Evolutionary conservation across 2,888 invertebrate species (phyloP).

Genomic region (Ephialtes manifestator): DNA sequence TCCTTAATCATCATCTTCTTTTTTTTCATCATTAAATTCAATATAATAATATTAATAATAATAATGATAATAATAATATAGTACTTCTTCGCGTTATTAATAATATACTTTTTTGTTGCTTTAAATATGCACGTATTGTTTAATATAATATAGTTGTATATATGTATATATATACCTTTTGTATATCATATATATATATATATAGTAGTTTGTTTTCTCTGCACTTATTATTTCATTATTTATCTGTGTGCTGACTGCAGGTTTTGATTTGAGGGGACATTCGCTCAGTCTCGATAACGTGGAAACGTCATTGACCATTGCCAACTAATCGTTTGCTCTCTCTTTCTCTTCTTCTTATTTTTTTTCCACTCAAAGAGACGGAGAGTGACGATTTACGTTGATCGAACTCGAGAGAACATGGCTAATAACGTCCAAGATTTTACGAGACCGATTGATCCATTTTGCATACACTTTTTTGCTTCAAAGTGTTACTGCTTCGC

Average conservation of each 20-base stretch:
- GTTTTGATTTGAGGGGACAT: conserved; percentile 85
- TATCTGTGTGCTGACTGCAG: conserved; percentile 84
- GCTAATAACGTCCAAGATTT: not conserved
- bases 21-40: conserved; percentile 83
- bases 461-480: conserved; percentile 72
- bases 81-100: conserved; percentile 81
- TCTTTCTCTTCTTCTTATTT: conserved; percentile 25
- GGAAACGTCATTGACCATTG: conserved; percentile 6
- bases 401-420: conserved; percentile 3
- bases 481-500: conserved; percentile 71
- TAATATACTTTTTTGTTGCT: conserved; percentile 75
- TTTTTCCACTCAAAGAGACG: conserved; percentile 1
- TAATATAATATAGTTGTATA: conserved; percentile 74
- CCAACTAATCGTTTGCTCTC: conserved; percentile 22
- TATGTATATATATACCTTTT: conserved; percentile 76
- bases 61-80: conserved; percentile 82
- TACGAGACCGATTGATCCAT: conserved; percentile 69
- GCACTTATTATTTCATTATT: conserved; percentile 81
- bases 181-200: conserved; percentile 70
- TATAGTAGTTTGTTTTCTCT: conserved; percentile 83
- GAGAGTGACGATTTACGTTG: not conserved
- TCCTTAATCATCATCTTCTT: conserved; percentile 68
- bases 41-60: conserved; percentile 72
- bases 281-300: conserved; percentile 74
- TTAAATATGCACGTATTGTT: conserved; percentile 71